Conservation (phyloP, 2,797 vertebrate species). For the Cossypha polioptera region DNA sequence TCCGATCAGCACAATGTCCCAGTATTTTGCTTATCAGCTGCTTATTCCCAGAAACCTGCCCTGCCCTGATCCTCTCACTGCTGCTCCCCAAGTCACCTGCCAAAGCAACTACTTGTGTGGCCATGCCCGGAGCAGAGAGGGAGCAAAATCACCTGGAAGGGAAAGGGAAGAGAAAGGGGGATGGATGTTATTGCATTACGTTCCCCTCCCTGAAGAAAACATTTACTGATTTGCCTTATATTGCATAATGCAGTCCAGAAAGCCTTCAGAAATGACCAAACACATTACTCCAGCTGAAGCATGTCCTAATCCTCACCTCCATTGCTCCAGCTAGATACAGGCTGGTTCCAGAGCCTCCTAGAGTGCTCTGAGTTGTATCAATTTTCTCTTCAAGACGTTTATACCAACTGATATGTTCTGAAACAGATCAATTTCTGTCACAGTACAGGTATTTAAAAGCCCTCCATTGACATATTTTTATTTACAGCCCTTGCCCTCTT, state of each 20-base stretch:
- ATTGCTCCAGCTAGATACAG: not conserved
- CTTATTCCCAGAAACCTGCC: not conserved
- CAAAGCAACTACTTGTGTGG: not conserved
- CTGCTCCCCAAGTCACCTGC: not conserved
- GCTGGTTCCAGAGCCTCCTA: not conserved
- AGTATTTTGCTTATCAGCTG: not conserved
- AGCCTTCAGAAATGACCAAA: not conserved
- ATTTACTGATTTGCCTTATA: not conserved
- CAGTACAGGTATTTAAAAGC: not conserved
- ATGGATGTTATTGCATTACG: not conserved
- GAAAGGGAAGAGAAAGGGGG: not conserved
- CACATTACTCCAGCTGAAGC: not conserved
- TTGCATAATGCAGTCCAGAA: not conserved
- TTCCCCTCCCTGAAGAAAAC: not conserved
- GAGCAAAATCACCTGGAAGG: not conserved
- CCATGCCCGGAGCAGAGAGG: not conserved
- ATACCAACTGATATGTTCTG: not conserved
- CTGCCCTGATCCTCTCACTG: not conserved
- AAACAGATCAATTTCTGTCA: not conserved
- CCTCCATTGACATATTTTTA: not conserved
- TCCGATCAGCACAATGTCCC: not conserved
- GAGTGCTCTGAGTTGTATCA: not conserved
- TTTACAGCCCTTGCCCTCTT: not conserved
- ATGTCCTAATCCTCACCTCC: not conserved
- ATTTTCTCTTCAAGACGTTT: not conserved